These are phyloP conservation scores for Gryon sp. DNA, from an alignment of 1,140 invertebrate genomes.

Conservation along the genomic window DNA sequence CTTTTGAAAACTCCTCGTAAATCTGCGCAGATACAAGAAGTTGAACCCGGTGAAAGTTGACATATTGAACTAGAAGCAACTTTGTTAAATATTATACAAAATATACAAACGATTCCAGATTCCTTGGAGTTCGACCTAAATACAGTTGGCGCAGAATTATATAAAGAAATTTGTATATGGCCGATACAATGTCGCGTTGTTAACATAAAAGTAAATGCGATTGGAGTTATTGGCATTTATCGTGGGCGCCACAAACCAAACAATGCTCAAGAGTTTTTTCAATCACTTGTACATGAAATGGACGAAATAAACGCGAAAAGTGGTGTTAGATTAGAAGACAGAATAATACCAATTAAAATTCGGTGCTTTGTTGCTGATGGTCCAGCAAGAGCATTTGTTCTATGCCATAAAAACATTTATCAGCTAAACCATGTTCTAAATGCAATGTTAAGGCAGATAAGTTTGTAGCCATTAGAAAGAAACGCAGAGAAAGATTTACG, in stretches of 20 bases:
- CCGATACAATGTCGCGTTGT: slow-evolving; percentile 29
- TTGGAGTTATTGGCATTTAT: slow-evolving; percentile 44
- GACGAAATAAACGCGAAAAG: background rate
- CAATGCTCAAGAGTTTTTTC: slow-evolving; percentile 38
- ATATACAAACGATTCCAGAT: slow-evolving; percentile 1
- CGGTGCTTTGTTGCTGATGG: slow-evolving; percentile 33
- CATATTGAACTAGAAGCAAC: slow-evolving; percentile 18
- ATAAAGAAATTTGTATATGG: slow-evolving; percentile 29
- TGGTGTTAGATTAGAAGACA: background rate
- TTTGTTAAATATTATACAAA: slow-evolving; percentile 10
- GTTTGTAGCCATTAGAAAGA: slow-evolving; percentile 6
- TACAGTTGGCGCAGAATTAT: slow-evolving; percentile 23
- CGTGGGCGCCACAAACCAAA: slow-evolving; percentile 33
- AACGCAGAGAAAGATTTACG: slow-evolving; percentile 1
- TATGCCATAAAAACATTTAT: slow-evolving; percentile 28
- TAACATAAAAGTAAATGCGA: slow-evolving; percentile 9
- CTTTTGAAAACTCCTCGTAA: slow-evolving; percentile 12
- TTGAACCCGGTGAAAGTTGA: slow-evolving; percentile 22
- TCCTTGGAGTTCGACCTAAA: slow-evolving; percentile 9
- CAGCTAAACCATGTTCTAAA: slow-evolving; percentile 24
- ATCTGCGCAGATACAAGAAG: background rate
- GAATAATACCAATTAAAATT: slow-evolving; percentile 16
- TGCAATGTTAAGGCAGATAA: slow-evolving; percentile 4
- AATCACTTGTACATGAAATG: slow-evolving; percentile 21
- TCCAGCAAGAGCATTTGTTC: slow-evolving; percentile 19